phyloP scores from a whole-genome alignment of 2,888 invertebrate genomes.

The Ceramica pisi region DNA sequence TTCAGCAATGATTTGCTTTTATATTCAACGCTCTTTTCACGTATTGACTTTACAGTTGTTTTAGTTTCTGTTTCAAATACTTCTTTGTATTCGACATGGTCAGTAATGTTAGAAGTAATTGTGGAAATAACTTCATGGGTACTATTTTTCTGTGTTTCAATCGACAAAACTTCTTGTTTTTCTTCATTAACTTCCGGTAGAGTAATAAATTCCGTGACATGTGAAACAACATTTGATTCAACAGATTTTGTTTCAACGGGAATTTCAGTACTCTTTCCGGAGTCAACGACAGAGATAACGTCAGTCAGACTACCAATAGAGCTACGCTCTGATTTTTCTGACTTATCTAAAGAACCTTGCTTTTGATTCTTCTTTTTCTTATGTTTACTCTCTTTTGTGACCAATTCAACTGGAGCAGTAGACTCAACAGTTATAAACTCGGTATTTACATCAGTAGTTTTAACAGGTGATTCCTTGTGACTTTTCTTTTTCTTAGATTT shows the following conservation, averaged over 20 bases:
- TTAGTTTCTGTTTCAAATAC: constrained; percentile 12
- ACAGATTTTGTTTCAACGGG: constrained; percentile 13
- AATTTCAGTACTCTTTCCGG: constrained; percentile 8
- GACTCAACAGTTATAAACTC: constrained; percentile 58
- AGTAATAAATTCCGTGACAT: constrained; percentile 33
- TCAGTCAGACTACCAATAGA: constrained; percentile 37
- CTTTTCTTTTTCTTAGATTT: constrained; percentile 75
- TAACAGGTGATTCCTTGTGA: constrained; percentile 64
- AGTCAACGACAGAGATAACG: constrained; percentile 6
- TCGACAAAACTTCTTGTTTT: neutral
- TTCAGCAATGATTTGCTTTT: constrained; percentile 3
- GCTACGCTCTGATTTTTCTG: constrained; percentile 47
- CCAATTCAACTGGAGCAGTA: constrained; percentile 35
- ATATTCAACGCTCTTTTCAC: neutral
- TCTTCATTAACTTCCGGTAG: constrained; percentile 15
- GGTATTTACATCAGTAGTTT: constrained; percentile 49
- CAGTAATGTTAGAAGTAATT: constrained; percentile 7
- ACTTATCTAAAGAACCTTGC: constrained; percentile 52
- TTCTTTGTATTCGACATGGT: constrained; percentile 16
- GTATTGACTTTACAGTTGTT: constrained; percentile 14
- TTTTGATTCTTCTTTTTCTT: constrained; percentile 69
- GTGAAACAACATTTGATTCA: constrained; percentile 21
- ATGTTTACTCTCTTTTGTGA: constrained; percentile 59
- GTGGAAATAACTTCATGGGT: constrained; percentile 12
- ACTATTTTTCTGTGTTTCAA: constrained; percentile 6